Evolutionary conservation across 2,797 vertebrate species (phyloP).

Genomic region (Arremon aurantiirostris): DNA sequence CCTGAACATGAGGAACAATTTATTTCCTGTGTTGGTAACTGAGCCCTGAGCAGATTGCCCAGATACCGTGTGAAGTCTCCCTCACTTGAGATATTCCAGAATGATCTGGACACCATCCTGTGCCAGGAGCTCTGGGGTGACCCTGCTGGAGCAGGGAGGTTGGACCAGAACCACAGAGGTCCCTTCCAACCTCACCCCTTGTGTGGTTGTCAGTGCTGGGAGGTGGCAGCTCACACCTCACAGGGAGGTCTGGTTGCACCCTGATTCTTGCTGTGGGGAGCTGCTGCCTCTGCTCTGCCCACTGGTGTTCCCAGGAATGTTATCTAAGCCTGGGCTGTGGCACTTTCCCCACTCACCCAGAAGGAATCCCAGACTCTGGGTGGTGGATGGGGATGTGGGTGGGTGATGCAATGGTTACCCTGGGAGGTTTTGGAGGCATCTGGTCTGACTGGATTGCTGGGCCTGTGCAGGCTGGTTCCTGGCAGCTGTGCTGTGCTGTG

Average conservation of each 20-base stretch:
- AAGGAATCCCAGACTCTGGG: neutral
- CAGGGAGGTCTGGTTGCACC: neutral
- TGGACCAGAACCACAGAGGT: neutral
- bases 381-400: neutral
- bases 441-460: neutral
- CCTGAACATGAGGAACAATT: neutral
- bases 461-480: neutral
- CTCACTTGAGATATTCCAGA: neutral
- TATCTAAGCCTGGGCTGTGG: neutral
- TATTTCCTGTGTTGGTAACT: neutral
- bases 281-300: neutral
- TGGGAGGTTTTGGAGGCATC: neutral
- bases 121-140: neutral
- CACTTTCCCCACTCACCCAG: neutral
- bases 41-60: neutral
- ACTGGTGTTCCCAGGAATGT: neutral
- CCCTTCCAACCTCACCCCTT: neutral
- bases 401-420: conserved; percentile 13
- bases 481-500: neutral
- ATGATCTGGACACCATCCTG: neutral
- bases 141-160: neutral
- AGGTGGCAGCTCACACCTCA: neutral
- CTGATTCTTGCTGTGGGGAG: neutral
- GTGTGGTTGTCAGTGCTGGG: neutral
- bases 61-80: neutral